These are phyloP conservation scores for Tonatia bakeri DNA, from an alignment of 2,113 vertebrate genomes.

Conservation along the genomic window DNA sequence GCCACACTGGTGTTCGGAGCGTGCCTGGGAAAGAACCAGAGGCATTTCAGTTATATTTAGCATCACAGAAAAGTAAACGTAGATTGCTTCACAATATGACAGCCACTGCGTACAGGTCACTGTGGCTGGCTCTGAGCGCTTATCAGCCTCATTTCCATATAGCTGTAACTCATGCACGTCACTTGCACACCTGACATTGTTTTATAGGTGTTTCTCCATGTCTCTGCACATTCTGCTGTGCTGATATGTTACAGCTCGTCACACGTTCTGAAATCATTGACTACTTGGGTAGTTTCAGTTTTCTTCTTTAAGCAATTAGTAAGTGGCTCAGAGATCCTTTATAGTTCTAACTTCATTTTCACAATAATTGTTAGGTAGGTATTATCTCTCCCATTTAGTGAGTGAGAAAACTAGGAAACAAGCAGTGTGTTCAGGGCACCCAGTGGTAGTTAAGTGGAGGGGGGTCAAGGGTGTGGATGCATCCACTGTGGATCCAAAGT, in stretches of 20 bases:
- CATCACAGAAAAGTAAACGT: neutral
- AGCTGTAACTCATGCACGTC: neutral
- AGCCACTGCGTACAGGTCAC: neutral
- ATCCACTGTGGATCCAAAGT: neutral
- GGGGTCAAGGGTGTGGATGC: neutral
- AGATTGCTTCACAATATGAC: neutral
- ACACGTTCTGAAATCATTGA: neutral
- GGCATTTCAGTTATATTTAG: slow-evolving; percentile 12
- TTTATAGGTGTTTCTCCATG: neutral
- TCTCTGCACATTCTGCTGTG: rapidly evolving
- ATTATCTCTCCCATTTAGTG: neutral
- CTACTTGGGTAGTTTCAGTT: neutral
- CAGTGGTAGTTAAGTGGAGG: neutral
- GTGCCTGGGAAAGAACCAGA: neutral
- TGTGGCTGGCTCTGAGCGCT: neutral
- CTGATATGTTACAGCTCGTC: neutral
- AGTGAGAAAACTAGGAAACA: neutral
- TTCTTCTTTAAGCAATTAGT: neutral
- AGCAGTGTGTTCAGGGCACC: neutral
- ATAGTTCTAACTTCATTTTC: neutral
- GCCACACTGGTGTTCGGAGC: neutral
- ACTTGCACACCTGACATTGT: neutral
- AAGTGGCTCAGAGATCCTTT: neutral
- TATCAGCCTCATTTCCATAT: neutral
- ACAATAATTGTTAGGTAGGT: neutral